These are phyloP conservation scores for Beroe ovata DNA, from an alignment of 37 sponge, comb jelly and placozoan species.

Conservation along the genomic window DNA sequence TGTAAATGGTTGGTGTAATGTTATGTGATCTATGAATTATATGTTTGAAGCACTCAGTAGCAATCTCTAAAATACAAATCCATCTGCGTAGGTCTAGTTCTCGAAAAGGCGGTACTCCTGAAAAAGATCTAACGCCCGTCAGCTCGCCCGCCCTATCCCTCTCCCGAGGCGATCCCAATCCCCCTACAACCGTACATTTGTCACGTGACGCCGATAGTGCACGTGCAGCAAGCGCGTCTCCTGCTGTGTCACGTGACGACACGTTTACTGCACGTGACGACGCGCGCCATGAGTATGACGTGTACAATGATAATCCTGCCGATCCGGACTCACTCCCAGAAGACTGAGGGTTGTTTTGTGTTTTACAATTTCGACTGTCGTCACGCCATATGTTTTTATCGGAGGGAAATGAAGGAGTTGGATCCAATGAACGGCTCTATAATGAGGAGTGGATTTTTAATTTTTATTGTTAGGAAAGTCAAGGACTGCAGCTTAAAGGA, in stretches of 20 bases:
- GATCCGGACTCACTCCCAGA: background rate
- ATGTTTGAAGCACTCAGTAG: too few relatives aligned
- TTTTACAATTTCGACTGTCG: too few relatives aligned
- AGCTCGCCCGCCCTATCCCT: background rate
- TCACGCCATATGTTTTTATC: too few relatives aligned
- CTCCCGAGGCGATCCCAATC: background rate
- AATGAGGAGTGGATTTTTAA: too few relatives aligned
- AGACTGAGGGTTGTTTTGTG: background rate
- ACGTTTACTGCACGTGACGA: background rate
- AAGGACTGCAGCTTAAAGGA: too few relatives aligned
- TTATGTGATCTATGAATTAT: too few relatives aligned
- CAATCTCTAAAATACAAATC: too few relatives aligned
- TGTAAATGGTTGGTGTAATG: too few relatives aligned
- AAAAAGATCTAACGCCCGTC: slow-evolving; percentile 7
- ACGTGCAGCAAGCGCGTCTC: background rate
- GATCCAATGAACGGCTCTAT: too few relatives aligned
- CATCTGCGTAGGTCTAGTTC: background rate
- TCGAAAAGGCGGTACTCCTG: slow-evolving; percentile 6
- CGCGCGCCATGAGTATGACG: slow-evolving; percentile 8
- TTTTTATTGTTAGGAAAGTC: too few relatives aligned
- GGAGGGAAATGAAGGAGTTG: too few relatives aligned
- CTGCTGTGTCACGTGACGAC: background rate
- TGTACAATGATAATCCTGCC: background rate
- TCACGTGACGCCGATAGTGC: background rate
- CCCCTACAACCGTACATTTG: background rate